Evolutionary conservation across 2,797 vertebrate species (phyloP).

Genomic region (Otus scops): DNA sequence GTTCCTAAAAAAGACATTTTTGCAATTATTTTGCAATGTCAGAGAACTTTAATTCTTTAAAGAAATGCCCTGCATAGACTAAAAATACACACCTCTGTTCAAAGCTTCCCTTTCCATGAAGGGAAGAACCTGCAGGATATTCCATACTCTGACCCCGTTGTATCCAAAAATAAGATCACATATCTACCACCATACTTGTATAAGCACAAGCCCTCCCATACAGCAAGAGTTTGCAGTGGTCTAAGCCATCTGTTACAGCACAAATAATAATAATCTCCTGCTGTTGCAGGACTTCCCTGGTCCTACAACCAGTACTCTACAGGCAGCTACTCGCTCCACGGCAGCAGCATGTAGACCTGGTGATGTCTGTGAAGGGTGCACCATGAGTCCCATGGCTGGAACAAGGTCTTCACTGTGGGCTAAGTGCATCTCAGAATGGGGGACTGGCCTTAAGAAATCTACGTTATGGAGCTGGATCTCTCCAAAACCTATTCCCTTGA

Average conservation of each 20-base stretch:
- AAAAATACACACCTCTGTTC: neutral
- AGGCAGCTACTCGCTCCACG: accelerated
- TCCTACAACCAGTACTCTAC: neutral
- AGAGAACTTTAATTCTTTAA: neutral
- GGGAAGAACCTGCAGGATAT: neutral
- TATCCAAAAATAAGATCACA: neutral
- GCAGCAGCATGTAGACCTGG: neutral
- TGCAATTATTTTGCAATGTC: neutral
- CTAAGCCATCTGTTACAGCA: neutral
- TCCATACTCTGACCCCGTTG: neutral
- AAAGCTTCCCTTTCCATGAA: neutral
- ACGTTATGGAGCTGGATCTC: neutral
- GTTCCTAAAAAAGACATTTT: neutral
- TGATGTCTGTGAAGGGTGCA: neutral
- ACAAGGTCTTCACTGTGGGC: accelerated
- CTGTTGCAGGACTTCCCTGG: neutral
- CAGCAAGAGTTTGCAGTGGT: neutral
- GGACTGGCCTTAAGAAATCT: neutral
- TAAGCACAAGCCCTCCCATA: neutral
- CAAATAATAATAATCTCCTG: neutral
- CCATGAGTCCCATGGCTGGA: neutral
- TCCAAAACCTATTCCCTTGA: neutral
- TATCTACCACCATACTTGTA: neutral
- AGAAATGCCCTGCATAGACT: neutral
- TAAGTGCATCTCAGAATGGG: accelerated